Evolutionary conservation across 2,113 vertebrate genomes (phyloP).

Genomic region (Xenopus borealis): DNA sequence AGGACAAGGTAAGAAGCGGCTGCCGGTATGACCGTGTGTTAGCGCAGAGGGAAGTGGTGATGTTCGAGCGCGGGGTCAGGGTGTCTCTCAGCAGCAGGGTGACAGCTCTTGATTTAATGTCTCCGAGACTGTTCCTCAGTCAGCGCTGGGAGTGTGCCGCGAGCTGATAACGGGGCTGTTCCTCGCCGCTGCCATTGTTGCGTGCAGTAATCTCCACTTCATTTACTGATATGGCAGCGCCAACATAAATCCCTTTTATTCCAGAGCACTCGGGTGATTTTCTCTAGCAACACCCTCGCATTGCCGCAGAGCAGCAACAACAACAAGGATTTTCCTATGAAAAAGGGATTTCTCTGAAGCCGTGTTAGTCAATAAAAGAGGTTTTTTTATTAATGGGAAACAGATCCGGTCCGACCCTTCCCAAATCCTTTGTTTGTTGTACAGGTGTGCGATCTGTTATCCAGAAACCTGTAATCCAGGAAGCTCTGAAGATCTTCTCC

Average conservation of each 20-base stretch:
- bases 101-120: slow-evolving; percentile 65
- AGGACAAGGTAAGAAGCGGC: slow-evolving; percentile 82
- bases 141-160: slow-evolving; percentile 61
- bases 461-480: no score
- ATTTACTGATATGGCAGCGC: slow-evolving; percentile 59
- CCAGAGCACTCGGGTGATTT: no score
- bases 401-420: no score
- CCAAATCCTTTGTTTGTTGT: no score
- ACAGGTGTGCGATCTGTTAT: no score
- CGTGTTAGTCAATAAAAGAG: no score
- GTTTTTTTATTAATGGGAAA: no score
- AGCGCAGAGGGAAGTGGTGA: neutral
- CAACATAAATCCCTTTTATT: slow-evolving; percentile 44
- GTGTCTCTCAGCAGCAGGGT: neutral
- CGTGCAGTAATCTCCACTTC: slow-evolving; percentile 60
- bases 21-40: neutral
- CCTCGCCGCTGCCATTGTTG: slow-evolving; percentile 52
- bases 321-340: no score
- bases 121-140: slow-evolving; percentile 63
- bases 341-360: no score
- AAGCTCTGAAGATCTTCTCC: no score
- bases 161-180: slow-evolving; percentile 72
- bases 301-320: no score
- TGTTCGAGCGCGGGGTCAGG: neutral
- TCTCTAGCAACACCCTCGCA: no score